A percentile compares a stretch with the other conserved stretches of the same genome.
Conservation (phyloP, 2,888 invertebrate species). For the Serrognathus titanus region DNA sequence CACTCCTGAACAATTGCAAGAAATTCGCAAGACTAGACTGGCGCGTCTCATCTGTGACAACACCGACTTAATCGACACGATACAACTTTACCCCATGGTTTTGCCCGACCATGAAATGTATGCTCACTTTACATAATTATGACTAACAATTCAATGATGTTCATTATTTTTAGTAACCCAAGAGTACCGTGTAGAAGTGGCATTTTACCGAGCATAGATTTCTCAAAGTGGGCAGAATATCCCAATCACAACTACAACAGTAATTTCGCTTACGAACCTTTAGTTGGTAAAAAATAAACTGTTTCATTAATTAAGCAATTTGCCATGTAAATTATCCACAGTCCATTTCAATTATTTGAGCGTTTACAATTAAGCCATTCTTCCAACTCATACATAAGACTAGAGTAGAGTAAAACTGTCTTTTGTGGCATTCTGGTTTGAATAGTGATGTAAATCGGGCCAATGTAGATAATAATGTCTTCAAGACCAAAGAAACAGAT, state of each 20-base stretch:
- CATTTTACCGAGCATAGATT: constrained; percentile 80
- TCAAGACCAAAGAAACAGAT: too few species aligned
- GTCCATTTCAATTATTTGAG: not conserved
- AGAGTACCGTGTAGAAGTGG: constrained; percentile 88
- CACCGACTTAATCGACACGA: constrained; percentile 86
- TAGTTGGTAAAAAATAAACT: constrained; percentile 12
- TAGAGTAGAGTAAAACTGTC: too few species aligned
- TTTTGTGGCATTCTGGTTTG: not conserved
- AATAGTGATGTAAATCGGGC: not conserved
- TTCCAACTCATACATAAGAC: too few species aligned
- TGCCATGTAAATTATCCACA: constrained; percentile 1
- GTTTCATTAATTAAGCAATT: not conserved
- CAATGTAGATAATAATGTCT: too few species aligned
- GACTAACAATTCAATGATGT: not conserved
- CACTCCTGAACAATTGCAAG: constrained; percentile 79
- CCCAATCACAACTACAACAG: constrained; percentile 28
- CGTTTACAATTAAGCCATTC: too few species aligned
- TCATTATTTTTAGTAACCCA: constrained; percentile 66
- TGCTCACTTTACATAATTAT: constrained; percentile 47
- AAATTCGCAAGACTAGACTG: constrained; percentile 76
- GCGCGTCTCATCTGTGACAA: constrained; percentile 88
- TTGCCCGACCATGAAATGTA: constrained; percentile 90
- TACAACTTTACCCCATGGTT: constrained; percentile 89
- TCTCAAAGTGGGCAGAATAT: constrained; percentile 85
- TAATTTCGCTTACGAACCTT: constrained; percentile 11